Evolutionary conservation across 2,888 invertebrate species (phyloP), one percentile per base, ranked within the genome.

Genomic region (Amblyjoppa fuscipennis): DNA sequence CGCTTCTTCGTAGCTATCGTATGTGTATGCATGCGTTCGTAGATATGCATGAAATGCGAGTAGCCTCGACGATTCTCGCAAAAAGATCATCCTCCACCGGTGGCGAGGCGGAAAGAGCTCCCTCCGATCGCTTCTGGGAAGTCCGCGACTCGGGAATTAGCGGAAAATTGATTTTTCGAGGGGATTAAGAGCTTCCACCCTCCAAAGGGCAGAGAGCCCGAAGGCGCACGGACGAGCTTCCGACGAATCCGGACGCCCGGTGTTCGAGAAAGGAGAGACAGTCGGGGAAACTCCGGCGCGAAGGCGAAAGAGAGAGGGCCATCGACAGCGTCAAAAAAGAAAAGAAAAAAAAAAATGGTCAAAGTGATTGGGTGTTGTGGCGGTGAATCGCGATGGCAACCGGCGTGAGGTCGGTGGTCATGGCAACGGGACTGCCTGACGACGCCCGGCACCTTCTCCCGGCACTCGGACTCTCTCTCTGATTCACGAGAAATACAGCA

Each of bases 321-420:
- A 92, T 93, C 93, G 92, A 92, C 91, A 91, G 91, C 91, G 90
- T 92, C 91, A 92, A 93, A 93, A 49, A 49, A 20, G 20, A 49
- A 49, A 16, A 13, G 3, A 49, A 49, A 16, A 41, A 11, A 49
- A 49, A 92, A 91, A 93, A 93, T 93, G 92, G 93, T 93, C 92
- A 93, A 90, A 93, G 92, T 93, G 93, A 93, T 93, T 93, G 92
- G 89, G 86, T 94, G 94, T 94, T 94, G 94, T 94, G 94, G 87
- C 89, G 87, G 81, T 86, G 90, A 87, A 93, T 94, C 91, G 91
- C 94, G 93, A 93, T 94, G 94, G 94, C 93, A 94, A 94, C 94
- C 89, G 86, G 84, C 82, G 69, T 80, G 82, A 71, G 82, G 85
- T 78, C 77, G 88, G 90, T 89, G 80, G 83, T 87, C 90, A 91